These are phyloP conservation scores for Trachelus stipa DNA, from an alignment of 2,888 invertebrate genomes.

Conservation along the genomic window DNA sequence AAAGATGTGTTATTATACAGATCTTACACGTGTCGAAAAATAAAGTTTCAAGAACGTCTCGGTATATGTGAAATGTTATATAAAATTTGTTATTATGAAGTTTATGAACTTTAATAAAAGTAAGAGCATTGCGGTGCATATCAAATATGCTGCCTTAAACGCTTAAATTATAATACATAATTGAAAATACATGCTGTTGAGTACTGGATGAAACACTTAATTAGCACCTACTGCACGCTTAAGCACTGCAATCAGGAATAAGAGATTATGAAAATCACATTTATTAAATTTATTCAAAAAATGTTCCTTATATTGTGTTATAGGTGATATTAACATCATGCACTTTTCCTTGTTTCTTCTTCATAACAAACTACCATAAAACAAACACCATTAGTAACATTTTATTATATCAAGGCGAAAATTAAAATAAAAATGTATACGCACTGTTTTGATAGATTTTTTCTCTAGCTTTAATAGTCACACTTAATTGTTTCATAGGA, in stretches of 20 bases:
- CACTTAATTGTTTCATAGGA: conserved; percentile 12
- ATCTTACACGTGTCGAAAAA: background rate
- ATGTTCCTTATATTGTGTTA: background rate
- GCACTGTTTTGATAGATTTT: background rate
- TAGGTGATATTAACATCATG: background rate
- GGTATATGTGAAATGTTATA: background rate
- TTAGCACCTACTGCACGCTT: background rate
- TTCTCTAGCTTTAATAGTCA: background rate
- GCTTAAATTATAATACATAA: background rate
- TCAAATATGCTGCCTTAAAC: background rate
- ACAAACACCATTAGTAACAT: background rate
- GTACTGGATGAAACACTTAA: background rate
- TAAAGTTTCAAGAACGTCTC: background rate
- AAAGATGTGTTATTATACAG: too few relatives aligned
- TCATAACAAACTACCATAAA: background rate
- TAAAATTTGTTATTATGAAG: background rate
- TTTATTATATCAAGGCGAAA: background rate
- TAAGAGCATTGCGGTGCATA: background rate
- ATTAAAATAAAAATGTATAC: too few relatives aligned
- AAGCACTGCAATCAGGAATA: background rate
- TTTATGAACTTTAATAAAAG: background rate
- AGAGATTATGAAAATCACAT: background rate
- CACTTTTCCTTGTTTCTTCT: background rate
- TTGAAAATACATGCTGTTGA: background rate
- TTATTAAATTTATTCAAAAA: background rate